Percentiles rank a stretch among this genome's conserved stretches.
Conservation (phyloP, 2,888 invertebrate genomes). For the Microctonus aethiopoides region DNA sequence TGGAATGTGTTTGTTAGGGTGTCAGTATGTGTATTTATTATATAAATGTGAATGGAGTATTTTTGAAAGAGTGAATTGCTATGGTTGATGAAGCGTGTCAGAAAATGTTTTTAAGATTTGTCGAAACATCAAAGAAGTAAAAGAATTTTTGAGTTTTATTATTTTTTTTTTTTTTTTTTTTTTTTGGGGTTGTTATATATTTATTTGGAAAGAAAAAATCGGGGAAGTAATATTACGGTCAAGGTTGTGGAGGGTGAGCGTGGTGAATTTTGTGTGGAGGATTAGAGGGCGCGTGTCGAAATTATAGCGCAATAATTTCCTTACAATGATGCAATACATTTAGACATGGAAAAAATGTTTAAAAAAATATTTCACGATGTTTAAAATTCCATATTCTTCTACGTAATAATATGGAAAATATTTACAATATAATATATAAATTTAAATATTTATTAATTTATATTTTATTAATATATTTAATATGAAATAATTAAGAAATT, state of each 20-base stretch:
- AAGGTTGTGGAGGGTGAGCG: conserved; percentile 1
- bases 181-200: background rate
- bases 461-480: too few relatives aligned
- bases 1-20: background rate
- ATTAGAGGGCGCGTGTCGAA: conserved; percentile 19
- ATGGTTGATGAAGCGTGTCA: background rate
- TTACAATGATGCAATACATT: background rate
- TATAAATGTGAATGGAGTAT: background rate
- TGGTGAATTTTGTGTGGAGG: background rate
- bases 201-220: background rate
- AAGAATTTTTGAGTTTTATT: background rate
- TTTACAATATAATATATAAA: too few relatives aligned
- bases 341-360: background rate
- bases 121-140: background rate
- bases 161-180: background rate
- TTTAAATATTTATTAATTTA: too few relatives aligned
- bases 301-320: conserved; percentile 16
- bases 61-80: background rate
- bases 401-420: too few relatives aligned
- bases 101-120: too few relatives aligned
- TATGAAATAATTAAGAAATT: too few relatives aligned
- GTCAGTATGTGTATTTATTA: too few relatives aligned
- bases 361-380: background rate
- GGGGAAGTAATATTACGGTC: conserved; percentile 1
- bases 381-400: too few relatives aligned